Evolutionary conservation across 2,888 invertebrate species (phyloP), one percentile per base, ranked within the genome.

Genomic region (Volucella bombylans): DNA sequence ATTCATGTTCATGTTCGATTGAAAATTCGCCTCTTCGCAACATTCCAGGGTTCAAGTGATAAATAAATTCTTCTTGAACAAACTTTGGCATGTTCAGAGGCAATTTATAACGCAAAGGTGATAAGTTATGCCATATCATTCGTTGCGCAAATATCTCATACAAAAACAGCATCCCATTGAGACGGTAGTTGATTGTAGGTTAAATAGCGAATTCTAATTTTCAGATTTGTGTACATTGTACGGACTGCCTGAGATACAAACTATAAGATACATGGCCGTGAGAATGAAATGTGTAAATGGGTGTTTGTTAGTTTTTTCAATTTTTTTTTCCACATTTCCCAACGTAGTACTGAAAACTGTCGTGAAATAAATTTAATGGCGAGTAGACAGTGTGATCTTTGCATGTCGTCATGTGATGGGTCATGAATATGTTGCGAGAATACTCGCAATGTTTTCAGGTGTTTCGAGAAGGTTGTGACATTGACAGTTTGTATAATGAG

Each of bases 71-170:
- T 78, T 73, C 78, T 65, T 45, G 59, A 11, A 15, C 54, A 64
- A 43, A 79, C 83, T 83, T 69, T 83, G 69, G 71, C 79, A 83
- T 79, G 83, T 79, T 74, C 14, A 49, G 71, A 61, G 65, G 69
- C 79, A 79, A 83, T 83, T 83, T 83, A 83, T 74, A 67, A 74
- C 79, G 71, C 74, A 76, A 52, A 83, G 83, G 83, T 83, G 83
- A 83, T 83, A 83, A 83, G 83, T 83, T 83, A 83, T 83, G 83
- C 79, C 79, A 45, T 79, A 31, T 31, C 6, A 31, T 74, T 74
- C 31, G 69, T 74, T 83, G 69, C 69, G 79, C 79, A 83, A 74
- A 79, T 71, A 78, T 31, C 31, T 73, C 62, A 38, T 14, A 82
- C 78, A 55, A 67, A 67, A 57, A 45, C 72, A 69, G 69, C 71